Conservation (phyloP, 2,113 vertebrate species). For the Upupa epops region DNA sequence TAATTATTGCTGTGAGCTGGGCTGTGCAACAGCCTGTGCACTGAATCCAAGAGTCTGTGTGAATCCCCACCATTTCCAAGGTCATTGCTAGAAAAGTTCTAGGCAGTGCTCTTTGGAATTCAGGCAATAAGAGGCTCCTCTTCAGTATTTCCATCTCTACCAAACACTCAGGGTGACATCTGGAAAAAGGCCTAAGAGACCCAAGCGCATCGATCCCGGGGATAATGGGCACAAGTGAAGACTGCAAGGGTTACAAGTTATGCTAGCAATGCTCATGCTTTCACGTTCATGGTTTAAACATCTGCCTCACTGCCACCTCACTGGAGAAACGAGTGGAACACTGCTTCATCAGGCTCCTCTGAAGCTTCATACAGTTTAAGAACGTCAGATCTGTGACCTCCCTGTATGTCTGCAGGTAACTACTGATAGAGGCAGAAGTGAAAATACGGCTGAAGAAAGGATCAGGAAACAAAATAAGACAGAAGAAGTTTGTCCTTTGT, state of each 20-base stretch:
- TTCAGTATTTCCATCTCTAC: background rate
- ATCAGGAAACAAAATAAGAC: background rate
- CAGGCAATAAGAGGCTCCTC: background rate
- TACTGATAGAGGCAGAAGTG: background rate
- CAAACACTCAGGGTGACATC: background rate
- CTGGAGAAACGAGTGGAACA: background rate
- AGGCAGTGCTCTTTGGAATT: background rate
- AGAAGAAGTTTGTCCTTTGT: background rate
- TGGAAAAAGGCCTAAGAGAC: background rate
- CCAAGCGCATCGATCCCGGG: background rate
- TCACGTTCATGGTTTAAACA: background rate
- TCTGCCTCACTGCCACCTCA: background rate
- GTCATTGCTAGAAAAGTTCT: background rate
- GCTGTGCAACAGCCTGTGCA: background rate
- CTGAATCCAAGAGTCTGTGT: background rate
- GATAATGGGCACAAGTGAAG: background rate
- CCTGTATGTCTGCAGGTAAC: background rate
- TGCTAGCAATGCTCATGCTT: background rate
- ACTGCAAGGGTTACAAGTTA: background rate
- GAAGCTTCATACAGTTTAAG: background rate
- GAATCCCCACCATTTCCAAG: slow-evolving; percentile 20
- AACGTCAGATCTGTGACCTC: no score
- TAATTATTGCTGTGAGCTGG: background rate
- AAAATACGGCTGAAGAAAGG: background rate
- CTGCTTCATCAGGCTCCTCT: background rate